Percentiles rank a stretch among this genome's conserved stretches.
phyloP scores from a whole-genome alignment of 1,140 invertebrate genomes.

The Drosophila obscura region DNA sequence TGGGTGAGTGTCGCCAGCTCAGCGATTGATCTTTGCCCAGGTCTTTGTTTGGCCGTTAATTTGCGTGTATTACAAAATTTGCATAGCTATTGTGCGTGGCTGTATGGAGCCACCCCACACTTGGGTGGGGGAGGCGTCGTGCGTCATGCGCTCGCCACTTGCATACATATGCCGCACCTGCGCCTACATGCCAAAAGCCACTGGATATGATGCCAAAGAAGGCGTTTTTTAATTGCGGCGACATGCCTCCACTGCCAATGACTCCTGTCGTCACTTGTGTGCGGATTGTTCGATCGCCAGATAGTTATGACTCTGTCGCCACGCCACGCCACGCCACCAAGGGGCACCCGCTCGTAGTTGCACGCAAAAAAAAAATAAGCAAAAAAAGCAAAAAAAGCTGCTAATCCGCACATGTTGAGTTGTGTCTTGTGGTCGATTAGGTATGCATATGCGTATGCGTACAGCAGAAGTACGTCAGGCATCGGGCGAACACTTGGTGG shows the following conservation, averaged over 20 bases:
- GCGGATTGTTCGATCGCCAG: slow-evolving; percentile 52
- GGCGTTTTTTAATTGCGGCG: slow-evolving; percentile 78
- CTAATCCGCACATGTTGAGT: slow-evolving; percentile 49
- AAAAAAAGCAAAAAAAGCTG: slow-evolving; percentile 15
- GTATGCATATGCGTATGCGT: slow-evolving; percentile 15
- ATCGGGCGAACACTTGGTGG: too few relatives aligned
- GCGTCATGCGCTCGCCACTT: slow-evolving; percentile 60
- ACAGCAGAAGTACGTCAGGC: too few relatives aligned
- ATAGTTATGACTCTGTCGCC: slow-evolving; percentile 59
- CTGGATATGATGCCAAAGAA: slow-evolving; percentile 64
- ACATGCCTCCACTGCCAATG: slow-evolving; percentile 72
- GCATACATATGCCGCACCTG: slow-evolving; percentile 79
- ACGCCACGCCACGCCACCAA: slow-evolving; percentile 3
- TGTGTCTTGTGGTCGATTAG: slow-evolving; percentile 14
- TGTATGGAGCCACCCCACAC: slow-evolving; percentile 19
- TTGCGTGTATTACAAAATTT: slow-evolving; percentile 69
- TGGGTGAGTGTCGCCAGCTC: slow-evolving; percentile 20
- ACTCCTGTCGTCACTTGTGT: slow-evolving; percentile 64
- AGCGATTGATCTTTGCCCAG: slow-evolving; percentile 71
- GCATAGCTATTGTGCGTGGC: slow-evolving; percentile 70
- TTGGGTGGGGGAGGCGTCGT: slow-evolving; percentile 36
- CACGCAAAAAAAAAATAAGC: slow-evolving; percentile 54
- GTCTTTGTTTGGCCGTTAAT: slow-evolving; percentile 60
- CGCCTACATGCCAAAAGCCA: slow-evolving; percentile 71
- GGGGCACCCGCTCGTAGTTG: slow-evolving; percentile 10